Evolutionary conservation across 1,140 invertebrate genomes (phyloP).

Genomic region (Pissodes strobi): DNA sequence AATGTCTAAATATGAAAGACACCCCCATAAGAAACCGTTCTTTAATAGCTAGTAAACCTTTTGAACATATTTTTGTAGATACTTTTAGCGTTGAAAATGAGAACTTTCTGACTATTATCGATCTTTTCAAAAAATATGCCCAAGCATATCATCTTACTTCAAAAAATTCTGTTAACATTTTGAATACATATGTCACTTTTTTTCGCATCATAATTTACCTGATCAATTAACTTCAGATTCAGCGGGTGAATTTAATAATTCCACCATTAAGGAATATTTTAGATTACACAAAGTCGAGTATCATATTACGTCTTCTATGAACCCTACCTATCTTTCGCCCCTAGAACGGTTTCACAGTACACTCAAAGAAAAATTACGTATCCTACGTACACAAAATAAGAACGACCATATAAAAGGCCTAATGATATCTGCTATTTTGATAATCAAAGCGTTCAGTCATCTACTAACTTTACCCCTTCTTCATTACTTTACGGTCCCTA

Average conservation of each 20-base stretch:
- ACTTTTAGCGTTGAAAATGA: too few relatives aligned
- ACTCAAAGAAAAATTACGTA: too few relatives aligned
- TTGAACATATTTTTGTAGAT: too few relatives aligned
- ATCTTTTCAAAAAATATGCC: not conserved
- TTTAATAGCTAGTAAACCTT: too few relatives aligned
- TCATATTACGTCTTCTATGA: not conserved
- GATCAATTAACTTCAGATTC: not conserved
- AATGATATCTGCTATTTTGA: constrained; percentile 7
- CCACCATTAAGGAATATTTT: not conserved
- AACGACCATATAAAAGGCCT: not conserved
- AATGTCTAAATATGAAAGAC: too few relatives aligned
- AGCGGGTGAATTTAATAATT: not conserved
- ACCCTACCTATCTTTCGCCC: not conserved
- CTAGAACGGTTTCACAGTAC: constrained; percentile 13
- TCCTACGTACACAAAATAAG: not conserved
- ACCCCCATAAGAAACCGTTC: too few relatives aligned
- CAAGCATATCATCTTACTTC: constrained; percentile 3
- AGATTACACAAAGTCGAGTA: too few relatives aligned
- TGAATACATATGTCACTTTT: not conserved
- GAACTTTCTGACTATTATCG: not conserved
- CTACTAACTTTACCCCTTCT: constrained; percentile 14
- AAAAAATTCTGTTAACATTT: not conserved
- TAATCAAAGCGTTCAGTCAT: constrained; percentile 6
- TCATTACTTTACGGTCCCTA: constrained; percentile 10
- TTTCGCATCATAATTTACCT: not conserved